Conservation (phyloP, 2,888 invertebrate genomes). For the Strigamia maritima region DNA sequence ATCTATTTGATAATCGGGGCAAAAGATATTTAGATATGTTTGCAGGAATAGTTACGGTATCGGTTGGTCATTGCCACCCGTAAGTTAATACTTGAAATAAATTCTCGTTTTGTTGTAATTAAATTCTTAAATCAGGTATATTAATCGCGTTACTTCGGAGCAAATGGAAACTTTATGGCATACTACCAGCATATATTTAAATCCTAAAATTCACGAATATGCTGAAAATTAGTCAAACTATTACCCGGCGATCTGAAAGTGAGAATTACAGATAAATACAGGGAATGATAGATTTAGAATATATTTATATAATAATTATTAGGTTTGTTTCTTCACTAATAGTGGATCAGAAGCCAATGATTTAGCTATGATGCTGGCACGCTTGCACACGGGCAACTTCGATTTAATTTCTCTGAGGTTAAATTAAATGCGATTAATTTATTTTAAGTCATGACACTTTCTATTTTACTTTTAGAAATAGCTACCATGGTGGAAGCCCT, state of each 20-base stretch:
- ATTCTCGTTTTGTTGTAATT: background rate
- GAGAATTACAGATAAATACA: slow-evolving; percentile 39
- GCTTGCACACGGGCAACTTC: slow-evolving; percentile 76
- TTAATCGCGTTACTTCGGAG: slow-evolving; percentile 62
- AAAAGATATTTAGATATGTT: slow-evolving; percentile 89
- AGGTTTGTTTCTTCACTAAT: slow-evolving; percentile 90
- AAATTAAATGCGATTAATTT: background rate
- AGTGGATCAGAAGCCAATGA: slow-evolving; percentile 98
- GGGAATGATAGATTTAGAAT: background rate
- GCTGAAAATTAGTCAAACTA: slow-evolving; percentile 74
- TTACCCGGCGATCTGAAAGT: slow-evolving; percentile 84
- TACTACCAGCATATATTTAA: slow-evolving; percentile 85
- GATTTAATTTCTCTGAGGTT: slow-evolving; percentile 74
- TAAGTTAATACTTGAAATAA: slow-evolving; percentile 59
- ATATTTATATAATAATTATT: slow-evolving; percentile 40
- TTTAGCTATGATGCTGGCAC: slow-evolving; percentile 80
- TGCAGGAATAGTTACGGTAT: slow-evolving; percentile 94
- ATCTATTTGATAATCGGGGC: slow-evolving; percentile 82
- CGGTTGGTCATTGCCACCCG: slow-evolving; percentile 97
- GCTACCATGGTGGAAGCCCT: slow-evolving; percentile 89
- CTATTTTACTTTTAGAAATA: slow-evolving; percentile 60
- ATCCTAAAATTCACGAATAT: slow-evolving; percentile 87
- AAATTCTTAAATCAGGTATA: background rate
- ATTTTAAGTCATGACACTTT: background rate
- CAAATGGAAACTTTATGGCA: slow-evolving; percentile 85